Evolutionary conservation across 2,888 invertebrate species (phyloP).

Genomic region (Agrenia bidenticulata): DNA sequence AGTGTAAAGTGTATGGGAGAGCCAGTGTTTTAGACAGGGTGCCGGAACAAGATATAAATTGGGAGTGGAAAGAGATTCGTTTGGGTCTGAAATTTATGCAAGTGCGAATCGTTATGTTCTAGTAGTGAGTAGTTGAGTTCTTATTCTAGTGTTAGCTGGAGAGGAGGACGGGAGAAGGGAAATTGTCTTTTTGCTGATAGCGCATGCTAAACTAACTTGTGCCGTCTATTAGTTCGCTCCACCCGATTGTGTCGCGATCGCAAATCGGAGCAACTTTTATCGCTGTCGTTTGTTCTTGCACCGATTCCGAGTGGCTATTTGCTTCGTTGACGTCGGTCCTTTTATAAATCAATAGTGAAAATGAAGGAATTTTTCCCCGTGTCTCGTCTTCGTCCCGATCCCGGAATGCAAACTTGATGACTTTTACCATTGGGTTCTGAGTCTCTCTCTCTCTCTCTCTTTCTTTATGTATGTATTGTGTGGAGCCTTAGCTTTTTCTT

Average conservation of each 20-base stretch:
- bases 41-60: slow-evolving; percentile 12
- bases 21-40: slow-evolving; percentile 1
- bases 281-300: slow-evolving; percentile 53
- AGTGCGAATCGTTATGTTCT: slow-evolving; percentile 43
- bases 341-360: slow-evolving; percentile 53
- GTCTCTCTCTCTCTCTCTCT: slow-evolving; percentile 11
- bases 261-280: slow-evolving; percentile 53
- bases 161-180: slow-evolving; percentile 24
- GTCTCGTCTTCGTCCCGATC: slow-evolving; percentile 39
- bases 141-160: neutral
- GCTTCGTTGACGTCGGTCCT: slow-evolving; percentile 51
- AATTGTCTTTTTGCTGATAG: slow-evolving; percentile 53
- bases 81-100: slow-evolving; percentile 47
- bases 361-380: slow-evolving; percentile 53
- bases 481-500: neutral
- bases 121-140: slow-evolving; percentile 8
- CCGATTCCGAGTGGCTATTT: slow-evolving; percentile 53
- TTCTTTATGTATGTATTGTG: slow-evolving; percentile 5
- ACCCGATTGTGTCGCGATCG: slow-evolving; percentile 53
- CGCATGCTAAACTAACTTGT: slow-evolving; percentile 53
- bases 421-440: slow-evolving; percentile 27
- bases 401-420: slow-evolving; percentile 49
- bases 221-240: slow-evolving; percentile 53
- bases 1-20: neutral
- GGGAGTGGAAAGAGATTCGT: slow-evolving; percentile 32